These are phyloP conservation scores for Helogale parvula DNA, from an alignment of 2,113 vertebrate species.

Conservation along the genomic window DNA sequence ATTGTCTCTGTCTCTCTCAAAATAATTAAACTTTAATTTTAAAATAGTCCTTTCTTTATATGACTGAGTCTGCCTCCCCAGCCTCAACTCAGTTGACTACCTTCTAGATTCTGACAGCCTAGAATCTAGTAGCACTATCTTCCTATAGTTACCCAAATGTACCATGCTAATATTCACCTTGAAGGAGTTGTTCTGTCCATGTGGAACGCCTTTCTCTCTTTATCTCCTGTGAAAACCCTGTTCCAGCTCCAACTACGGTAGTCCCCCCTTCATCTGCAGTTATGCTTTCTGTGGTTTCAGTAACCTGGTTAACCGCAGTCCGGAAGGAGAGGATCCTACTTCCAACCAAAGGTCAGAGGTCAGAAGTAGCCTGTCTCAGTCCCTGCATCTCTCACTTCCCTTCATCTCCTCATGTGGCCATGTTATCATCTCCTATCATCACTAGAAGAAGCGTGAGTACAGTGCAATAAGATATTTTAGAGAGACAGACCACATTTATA, in stretches of 20 bases:
- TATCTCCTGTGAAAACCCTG: background rate
- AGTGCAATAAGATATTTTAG: background rate
- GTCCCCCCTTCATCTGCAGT: background rate
- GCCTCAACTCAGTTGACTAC: background rate
- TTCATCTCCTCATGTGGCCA: background rate
- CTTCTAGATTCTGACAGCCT: background rate
- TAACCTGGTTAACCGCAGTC: background rate
- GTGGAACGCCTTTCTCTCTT: background rate
- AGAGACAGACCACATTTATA: background rate
- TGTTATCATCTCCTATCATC: background rate
- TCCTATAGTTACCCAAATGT: background rate
- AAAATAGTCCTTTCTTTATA: too few species aligned
- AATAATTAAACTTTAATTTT: too few species aligned
- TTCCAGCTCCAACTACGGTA: background rate
- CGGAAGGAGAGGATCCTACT: background rate
- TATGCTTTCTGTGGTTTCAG: background rate
- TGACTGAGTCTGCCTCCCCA: background rate
- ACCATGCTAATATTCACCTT: background rate
- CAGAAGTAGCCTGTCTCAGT: background rate
- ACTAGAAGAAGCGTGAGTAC: background rate
- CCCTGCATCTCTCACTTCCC: background rate
- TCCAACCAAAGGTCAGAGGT: background rate
- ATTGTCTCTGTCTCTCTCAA: too few species aligned
- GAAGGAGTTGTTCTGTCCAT: background rate
- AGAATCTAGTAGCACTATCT: background rate